phyloP scores from a whole-genome alignment of 2,797 vertebrate species.

The Leptodon cayanensis region DNA sequence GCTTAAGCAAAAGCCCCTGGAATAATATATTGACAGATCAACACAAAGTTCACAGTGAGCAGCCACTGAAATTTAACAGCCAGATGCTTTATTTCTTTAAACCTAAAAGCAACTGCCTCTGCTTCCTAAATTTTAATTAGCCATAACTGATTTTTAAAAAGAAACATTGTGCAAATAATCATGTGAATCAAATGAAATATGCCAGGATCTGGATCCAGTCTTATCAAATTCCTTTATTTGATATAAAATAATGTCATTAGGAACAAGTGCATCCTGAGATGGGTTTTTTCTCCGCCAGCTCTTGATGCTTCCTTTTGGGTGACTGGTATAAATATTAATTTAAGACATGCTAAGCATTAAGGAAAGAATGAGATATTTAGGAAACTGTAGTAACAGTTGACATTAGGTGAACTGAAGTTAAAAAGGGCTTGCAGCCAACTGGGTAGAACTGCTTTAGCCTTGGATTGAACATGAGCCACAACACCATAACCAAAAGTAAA shows the following conservation, averaged over 20 bases:
- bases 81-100: background rate
- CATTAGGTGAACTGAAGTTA: background rate
- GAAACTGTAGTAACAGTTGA: background rate
- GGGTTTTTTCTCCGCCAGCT: slow-evolving; percentile 30
- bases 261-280: slow-evolving; percentile 51
- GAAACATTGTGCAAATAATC: slow-evolving; percentile 20
- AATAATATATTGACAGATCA: background rate
- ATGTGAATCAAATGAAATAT: slow-evolving; percentile 41
- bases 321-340: slow-evolving; percentile 1
- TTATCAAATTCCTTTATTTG: slow-evolving; percentile 71
- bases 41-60: background rate
- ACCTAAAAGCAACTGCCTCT: background rate
- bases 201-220: slow-evolving; percentile 29
- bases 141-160: background rate
- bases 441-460: background rate
- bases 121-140: background rate
- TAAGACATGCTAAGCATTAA: background rate
- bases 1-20: background rate
- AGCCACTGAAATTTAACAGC: background rate
- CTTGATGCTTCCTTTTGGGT: slow-evolving; percentile 39
- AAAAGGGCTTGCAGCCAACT: background rate
- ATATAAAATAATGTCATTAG: slow-evolving; percentile 62
- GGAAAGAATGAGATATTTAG: background rate
- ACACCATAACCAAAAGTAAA: background rate
- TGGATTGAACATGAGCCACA: background rate